Base-by-base conservation (phyloP, 2,113 vertebrate genomes). In the Bubalus kerabau region DNA sequence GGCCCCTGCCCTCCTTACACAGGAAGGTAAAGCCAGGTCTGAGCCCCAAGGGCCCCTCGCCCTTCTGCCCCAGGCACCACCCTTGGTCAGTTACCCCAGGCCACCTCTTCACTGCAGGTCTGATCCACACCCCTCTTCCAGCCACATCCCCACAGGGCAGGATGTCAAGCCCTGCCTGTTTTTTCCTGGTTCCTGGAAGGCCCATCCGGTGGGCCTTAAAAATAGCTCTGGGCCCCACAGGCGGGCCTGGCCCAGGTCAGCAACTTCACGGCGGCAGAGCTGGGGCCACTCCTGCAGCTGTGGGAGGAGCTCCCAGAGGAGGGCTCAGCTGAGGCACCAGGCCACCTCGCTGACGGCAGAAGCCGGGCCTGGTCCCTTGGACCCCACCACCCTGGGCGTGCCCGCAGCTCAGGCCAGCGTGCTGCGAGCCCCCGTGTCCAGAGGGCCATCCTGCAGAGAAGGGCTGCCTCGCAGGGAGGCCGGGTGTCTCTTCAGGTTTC, bases 151-250 rank as follows among this genome's bases (percentile, higher is more conserved):
- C 2, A 3, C 36, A 9, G 23, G 2, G 7, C 32, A 59, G 54
- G 50, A 54, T 36, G 32, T 76, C 74, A 9, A 36, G 23, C 57
- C 36, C 16, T n/a, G 1, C 81, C 14, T 96, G 62, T 74, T 71
- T 94, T 81, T 56, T 92, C 94, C 85, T 90, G 81, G 91, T 86
- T 96, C 90, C 78, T 96, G 50, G 82, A 97, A 50, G 52, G 92
- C n/a, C 84, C 52, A 17, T 85, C 78, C 52, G 4, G 92, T 26
- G 64, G 60, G 23, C 24, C 64, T 94, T 89, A 92, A 85, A 92
- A 95, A 94, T 89, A 94, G 46, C 46, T 36, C 43, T 50, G 60
- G 30, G 36, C 24, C 46, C 30, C 48, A n/a, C 12, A 36, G 36
- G 36, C 36, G 36, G 36, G 36, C 36, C 36, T 36, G 36, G 36